Evolutionary conservation across 2,888 invertebrate genomes (phyloP), one percentile per base, ranked within the genome.

Genomic region (Yponomeuta malinellus): DNA sequence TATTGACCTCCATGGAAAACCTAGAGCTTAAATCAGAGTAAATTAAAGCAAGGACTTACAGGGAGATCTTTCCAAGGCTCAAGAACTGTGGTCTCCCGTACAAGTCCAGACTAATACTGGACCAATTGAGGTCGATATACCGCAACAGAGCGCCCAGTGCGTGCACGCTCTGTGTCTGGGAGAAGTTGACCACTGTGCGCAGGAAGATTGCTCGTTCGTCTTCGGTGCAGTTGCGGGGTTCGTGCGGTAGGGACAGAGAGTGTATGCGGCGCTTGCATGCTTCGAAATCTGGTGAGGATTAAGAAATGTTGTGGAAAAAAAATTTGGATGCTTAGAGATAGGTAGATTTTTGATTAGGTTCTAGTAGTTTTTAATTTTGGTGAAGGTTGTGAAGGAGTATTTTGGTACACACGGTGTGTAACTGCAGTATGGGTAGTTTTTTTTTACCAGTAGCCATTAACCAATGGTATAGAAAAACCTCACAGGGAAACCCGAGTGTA

Each of bases 131-230:
- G 75, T 96, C 96, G 59, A 97, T 78, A 81, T 94, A 96, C 77
- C 94, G 93, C 31, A 97, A 84, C 64, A 97, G 84, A 0, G 95
- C 94, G 5, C 97, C 97, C 3, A 95, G 82, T 0, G 96, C 95
- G 78, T 96, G 94, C 4, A 96, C 91, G 72, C 94, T 94, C 70
- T 93, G 90, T 8, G 90, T 92, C 73, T 94, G 93, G 65, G 92
- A 91, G 79, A 95, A 94, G 83, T 95, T 94, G 0, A 96, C 80
- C 0, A 94, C 83, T 0, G 95, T 94, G 71, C 94, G 91, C 0
- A 96, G 88, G 78, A 93, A 95, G 23, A 93, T 78, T 2, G 87
- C 84, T 69, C 94, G 92, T 73, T 95, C 94, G 12, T 89, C 90
- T 15, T 93, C 93, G 0, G 88, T 86, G 48, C 91, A 86, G 74